These are phyloP conservation scores for Cynoglossus semilaevis DNA, from an alignment of 2,113 vertebrate species.

Conservation along the genomic window DNA sequence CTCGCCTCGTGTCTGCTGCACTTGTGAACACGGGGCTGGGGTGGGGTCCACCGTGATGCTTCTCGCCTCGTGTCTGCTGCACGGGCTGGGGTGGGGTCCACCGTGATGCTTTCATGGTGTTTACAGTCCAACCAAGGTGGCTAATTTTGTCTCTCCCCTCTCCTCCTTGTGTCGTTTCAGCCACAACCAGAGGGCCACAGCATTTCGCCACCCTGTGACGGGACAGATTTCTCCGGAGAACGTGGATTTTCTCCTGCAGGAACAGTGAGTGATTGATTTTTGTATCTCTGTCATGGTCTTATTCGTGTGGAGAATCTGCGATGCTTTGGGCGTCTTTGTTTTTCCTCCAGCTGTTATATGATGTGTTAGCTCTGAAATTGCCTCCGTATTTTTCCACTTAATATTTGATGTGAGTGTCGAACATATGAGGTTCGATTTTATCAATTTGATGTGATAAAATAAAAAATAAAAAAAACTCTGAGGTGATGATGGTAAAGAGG, in stretches of 20 bases:
- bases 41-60: constrained; percentile 32
- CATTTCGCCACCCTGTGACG: constrained; percentile 89
- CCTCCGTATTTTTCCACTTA: background rate
- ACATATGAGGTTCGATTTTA: background rate
- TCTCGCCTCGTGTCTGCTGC: constrained; percentile 29
- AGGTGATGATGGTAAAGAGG: background rate
- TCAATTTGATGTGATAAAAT: background rate
- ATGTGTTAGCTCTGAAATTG: background rate
- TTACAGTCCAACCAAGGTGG: constrained; percentile 13
- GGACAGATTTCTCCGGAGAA: constrained; percentile 89
- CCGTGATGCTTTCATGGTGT: constrained; percentile 24
- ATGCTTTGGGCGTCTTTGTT: background rate
- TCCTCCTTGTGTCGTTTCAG: constrained; percentile 69
- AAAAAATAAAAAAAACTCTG: background rate
- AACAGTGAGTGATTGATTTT: constrained; percentile 81
- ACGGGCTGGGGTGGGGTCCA: constrained; percentile 22
- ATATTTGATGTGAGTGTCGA: background rate
- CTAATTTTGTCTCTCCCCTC: constrained; percentile 48
- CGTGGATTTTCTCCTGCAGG: constrained; percentile 84
- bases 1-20: constrained; percentile 26
- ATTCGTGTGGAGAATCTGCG: background rate
- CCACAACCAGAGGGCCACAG: constrained; percentile 88
- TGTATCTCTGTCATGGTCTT: background rate
- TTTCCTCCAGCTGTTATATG: background rate
- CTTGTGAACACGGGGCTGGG: constrained; percentile 18